A percentile compares a stretch with the other conserved stretches of the same genome.
These are phyloP conservation scores for Sebastes nivosus DNA, from an alignment of 2,797 vertebrate genomes.

Conservation along the genomic window DNA sequence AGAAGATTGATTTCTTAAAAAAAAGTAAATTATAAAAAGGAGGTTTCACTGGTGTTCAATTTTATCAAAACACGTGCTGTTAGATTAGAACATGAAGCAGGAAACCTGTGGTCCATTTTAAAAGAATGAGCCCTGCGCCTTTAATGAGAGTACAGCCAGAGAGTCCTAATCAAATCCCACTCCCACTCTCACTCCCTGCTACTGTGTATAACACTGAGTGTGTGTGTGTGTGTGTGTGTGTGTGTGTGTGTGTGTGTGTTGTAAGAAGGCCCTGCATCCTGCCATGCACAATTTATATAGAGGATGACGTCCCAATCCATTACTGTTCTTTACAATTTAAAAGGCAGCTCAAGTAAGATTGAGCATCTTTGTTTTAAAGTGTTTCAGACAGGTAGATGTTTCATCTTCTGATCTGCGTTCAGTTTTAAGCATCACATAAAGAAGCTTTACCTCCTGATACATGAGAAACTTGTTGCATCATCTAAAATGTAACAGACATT, in stretches of 20 bases:
- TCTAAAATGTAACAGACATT: background rate
- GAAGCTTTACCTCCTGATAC: background rate
- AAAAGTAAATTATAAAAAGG: background rate
- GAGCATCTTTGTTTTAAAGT: background rate
- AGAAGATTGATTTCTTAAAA: background rate
- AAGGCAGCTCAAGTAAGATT: background rate
- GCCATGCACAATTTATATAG: background rate
- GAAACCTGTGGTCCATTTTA: background rate
- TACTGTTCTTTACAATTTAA: background rate
- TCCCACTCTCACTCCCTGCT: background rate
- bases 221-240: background rate
- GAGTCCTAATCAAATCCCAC: background rate
- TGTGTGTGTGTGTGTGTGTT: background rate
- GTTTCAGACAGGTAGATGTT: background rate
- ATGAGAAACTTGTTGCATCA: background rate
- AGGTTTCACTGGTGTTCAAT: background rate
- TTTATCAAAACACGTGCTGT: background rate
- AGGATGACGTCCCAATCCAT: background rate
- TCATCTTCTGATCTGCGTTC: background rate
- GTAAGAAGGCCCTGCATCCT: conserved; percentile 15
- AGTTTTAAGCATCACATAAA: background rate
- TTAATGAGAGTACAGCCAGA: background rate
- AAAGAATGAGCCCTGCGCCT: background rate
- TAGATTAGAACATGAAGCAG: background rate
- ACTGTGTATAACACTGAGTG: background rate